Base-by-base conservation (phyloP, 1,140 invertebrate species). In the Drosophila lacertosa region DNA sequence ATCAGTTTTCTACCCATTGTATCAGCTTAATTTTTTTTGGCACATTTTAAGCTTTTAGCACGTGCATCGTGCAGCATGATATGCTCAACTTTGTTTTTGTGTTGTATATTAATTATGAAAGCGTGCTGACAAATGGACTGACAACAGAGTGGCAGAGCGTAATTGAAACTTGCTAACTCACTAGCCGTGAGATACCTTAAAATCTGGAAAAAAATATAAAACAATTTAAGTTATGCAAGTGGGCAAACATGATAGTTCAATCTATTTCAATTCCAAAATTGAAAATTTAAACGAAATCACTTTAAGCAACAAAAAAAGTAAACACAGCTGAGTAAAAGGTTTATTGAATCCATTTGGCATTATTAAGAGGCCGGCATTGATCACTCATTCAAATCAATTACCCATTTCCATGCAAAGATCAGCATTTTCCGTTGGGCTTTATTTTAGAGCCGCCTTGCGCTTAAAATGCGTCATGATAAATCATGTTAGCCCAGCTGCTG, bases 381-480 rank as follows among this genome's bases (percentile, higher is more conserved):
- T 55, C 18, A 39, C 42, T 24, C 37, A 59, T 39, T 62, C 11
- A 53, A 69, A 69, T 69, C 59, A 69, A 69, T 69, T 64, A 63
- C 50, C 42, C 66, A 48, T 20, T 16, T 57, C 7, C 6, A 10
- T 51, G 45, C 9, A 9, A 9, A 20, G 16, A 22, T 24, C 22
- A 26, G 9, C 33, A 22, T 29, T 16, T 39, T 24, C 40, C 44
- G 32, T 40, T 45, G 22, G 22, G 50, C 40, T 9, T 10, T n/a
- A n/a, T n/a, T n/a, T n/a, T n/a, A n/a, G 24, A 20, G 22, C 24
- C 15, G 16, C 20, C 5, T 16, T n/a, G 7, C 26, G 13, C 29
- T 54, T n/a, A n/a, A n/a, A 22, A 4, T 48, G 65, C 32, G 9
- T 47, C 50, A 64, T 42, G 35, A 82, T 82, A 77, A 77, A 82